phyloP scores from a whole-genome alignment of 2,888 invertebrate species.

The Boloria selene region DNA sequence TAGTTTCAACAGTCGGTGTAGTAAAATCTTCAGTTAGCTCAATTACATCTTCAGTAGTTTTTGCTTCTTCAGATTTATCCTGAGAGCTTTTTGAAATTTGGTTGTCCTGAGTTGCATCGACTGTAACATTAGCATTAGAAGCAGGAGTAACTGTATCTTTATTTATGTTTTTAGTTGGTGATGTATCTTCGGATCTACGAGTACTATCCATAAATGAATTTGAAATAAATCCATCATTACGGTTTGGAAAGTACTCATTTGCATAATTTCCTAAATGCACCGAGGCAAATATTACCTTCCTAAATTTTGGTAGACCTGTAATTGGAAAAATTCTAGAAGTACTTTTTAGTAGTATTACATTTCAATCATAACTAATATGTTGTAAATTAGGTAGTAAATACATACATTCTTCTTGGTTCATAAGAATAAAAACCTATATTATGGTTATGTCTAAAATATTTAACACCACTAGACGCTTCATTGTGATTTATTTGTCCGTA shows the following conservation, averaged over 20 bases:
- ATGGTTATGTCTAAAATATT: slow-evolving; percentile 12
- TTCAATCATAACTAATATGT: not conserved
- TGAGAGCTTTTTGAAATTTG: not conserved
- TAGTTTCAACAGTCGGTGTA: slow-evolving; percentile 2
- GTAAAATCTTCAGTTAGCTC: not conserved
- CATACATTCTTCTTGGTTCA: slow-evolving; percentile 3
- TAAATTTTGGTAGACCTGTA: slow-evolving; percentile 3
- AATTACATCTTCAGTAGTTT: not conserved
- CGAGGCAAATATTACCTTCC: not conserved
- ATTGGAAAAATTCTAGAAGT: slow-evolving; percentile 5
- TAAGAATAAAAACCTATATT: not conserved
- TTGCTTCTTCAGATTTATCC: not conserved
- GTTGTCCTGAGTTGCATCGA: no score
- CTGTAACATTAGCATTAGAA: not conserved
- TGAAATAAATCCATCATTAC: not conserved
- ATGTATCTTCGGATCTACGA: no score
- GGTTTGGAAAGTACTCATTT: not conserved
- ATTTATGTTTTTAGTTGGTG: not conserved
- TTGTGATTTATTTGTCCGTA: not conserved
- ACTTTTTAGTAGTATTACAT: not conserved
- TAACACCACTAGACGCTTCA: not conserved
- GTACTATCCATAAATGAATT: no score
- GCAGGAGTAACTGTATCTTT: slow-evolving; percentile 10
- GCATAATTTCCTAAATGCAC: not conserved
- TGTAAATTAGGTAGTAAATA: not conserved